Evolutionary conservation across 2,888 invertebrate species (phyloP), one percentile per base, ranked within the genome.

Genomic region (Agrochola lota): DNA sequence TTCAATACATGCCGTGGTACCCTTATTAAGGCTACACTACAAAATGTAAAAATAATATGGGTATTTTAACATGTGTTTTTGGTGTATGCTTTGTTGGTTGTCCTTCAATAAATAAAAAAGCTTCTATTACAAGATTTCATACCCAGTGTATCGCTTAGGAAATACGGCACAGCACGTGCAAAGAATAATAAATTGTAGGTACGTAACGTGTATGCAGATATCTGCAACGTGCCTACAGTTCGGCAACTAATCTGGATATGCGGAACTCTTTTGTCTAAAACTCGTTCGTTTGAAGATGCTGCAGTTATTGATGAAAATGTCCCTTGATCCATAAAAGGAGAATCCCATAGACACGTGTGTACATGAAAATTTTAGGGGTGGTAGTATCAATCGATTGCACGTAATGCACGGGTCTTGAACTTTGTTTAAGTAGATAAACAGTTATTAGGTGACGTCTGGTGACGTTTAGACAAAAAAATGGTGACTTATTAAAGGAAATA

Each of bases 151-250:
- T 55, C 17, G 17, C 66, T 52, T n/a, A 59, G 52, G 52, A 49
- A 67, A 67, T 49, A 57, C 67, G 26, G 57, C 2, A 26, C 1
- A 46, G 64, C 62, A 71, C 59, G 71, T 83, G 71, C 55, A 59
- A 52, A 80, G 46, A 64, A 74, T 79, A 71, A 71, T 71, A 77
- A 49, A 71, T 83, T 67, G 43, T 63, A 55, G 43, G 35, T 78
- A 46, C 43, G 62, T 43, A 77, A 83, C 78, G 23, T 71, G 57
- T 62, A 78, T 80, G 73, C 84, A 82, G 73, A 82, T 67, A 82
- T 85, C 72, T 76, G 66, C 71, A 73, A 52, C 62, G 70, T 80
- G 81, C 40, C 75, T 84, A 75, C 66, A 55, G 85, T 76, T 75
- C 52, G 30, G 64, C 23, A 73, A 83, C 67, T 73, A 76, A 84